Evolutionary conservation across 2,113 vertebrate species (phyloP).

Genomic region (Salvelinus sp.): DNA sequence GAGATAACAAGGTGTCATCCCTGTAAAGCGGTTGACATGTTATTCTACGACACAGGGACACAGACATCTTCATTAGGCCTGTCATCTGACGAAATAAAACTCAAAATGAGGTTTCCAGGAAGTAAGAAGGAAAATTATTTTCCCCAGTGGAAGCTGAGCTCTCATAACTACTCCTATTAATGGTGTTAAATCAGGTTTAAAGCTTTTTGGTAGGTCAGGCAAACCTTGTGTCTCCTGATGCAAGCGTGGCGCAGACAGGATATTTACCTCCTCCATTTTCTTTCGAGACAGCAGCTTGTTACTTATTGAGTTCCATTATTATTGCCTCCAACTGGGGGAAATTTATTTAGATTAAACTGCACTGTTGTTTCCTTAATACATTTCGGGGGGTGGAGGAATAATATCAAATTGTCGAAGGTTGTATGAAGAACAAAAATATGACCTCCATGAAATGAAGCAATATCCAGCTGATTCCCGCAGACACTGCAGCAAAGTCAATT

Average conservation of each 20-base stretch:
- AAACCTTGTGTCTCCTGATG: conserved; percentile 31
- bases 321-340: conserved; percentile 74
- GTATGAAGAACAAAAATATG: conserved; percentile 41
- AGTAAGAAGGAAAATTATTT: not conserved
- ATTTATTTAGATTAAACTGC: conserved; percentile 80
- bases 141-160: no score
- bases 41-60: conserved; percentile 40
- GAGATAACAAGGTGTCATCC: conserved; percentile 61
- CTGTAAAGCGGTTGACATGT: conserved; percentile 47
- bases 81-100: conserved; percentile 50
- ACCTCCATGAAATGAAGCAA: conserved; percentile 50
- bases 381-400: conserved; percentile 34
- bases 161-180: conserved; percentile 32
- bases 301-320: conserved; percentile 71
- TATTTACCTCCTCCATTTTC: conserved; percentile 79
- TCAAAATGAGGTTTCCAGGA: conserved; percentile 38
- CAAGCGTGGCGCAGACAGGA: conserved; percentile 49
- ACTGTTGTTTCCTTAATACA: conserved; percentile 69
- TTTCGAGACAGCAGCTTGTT: conserved; percentile 70
- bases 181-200: conserved; percentile 49
- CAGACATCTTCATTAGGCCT: conserved; percentile 41
- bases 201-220: conserved; percentile 25
- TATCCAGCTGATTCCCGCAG: conserved; percentile 37
- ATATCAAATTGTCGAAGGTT: conserved; percentile 50
- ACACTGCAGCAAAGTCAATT: conserved; percentile 27